Evolutionary conservation across 2,113 vertebrate species (phyloP).

Genomic region (Chloropsis cyanopogon): DNA sequence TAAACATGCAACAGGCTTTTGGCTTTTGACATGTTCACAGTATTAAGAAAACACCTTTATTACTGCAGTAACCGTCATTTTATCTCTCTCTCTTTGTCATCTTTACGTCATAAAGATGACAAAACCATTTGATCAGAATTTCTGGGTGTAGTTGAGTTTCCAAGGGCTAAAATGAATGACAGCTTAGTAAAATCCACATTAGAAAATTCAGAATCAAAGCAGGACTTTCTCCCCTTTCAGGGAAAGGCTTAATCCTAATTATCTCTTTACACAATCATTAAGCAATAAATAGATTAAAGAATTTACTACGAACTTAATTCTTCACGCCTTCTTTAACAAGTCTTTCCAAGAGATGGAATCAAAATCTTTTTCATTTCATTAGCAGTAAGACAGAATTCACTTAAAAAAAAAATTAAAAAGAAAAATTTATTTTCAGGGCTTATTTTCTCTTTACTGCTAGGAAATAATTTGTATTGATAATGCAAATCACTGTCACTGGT

Average conservation of each 20-base stretch:
- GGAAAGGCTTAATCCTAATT: not conserved
- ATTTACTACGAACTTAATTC: not conserved
- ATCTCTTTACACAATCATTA: not conserved
- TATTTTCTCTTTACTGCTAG: not conserved
- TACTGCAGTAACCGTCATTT: not conserved
- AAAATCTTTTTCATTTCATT: not conserved
- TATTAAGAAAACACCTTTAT: not conserved
- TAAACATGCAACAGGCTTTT: not conserved
- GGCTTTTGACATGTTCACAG: not conserved
- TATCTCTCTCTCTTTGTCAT: not conserved
- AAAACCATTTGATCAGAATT: not conserved
- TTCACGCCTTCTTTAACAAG: not conserved
- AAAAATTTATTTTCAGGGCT: not conserved
- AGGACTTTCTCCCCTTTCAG: not conserved
- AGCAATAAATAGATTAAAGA: conserved; percentile 3
- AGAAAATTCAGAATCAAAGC: not conserved
- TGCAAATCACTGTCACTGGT: not conserved
- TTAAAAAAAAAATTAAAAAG: not conserved
- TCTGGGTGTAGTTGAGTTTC: not conserved
- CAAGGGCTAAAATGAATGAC: not conserved
- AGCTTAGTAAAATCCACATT: not conserved
- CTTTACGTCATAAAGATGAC: not conserved
- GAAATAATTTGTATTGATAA: not conserved
- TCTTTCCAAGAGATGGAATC: not conserved
- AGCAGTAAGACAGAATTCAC: not conserved